Evolutionary conservation across 2,113 vertebrate genomes (phyloP).

Genomic region (human): GRCh38 chr12:117436501-117437000

Average conservation of each 20-base stretch:
- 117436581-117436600: neutral
- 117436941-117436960: neutral
- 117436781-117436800: fast-evolving
- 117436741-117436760: fast-evolving
- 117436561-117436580: fast-evolving
- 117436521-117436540: neutral
- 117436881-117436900: neutral
- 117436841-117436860: too few species aligned
- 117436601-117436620: neutral
- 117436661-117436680: neutral
- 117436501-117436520: neutral
- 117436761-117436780: fast-evolving
- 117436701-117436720: neutral
- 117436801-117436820: neutral
- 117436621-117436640: neutral
- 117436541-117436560: neutral
- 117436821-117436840: neutral
- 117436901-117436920: neutral
- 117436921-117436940: neutral
- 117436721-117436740: neutral
- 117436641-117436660: neutral
- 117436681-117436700: neutral
- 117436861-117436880: neutral
- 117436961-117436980: neutral
- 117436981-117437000: neutral